Base-by-base conservation (phyloP, 2,113 vertebrate species). In the Sander vitreus region DNA sequence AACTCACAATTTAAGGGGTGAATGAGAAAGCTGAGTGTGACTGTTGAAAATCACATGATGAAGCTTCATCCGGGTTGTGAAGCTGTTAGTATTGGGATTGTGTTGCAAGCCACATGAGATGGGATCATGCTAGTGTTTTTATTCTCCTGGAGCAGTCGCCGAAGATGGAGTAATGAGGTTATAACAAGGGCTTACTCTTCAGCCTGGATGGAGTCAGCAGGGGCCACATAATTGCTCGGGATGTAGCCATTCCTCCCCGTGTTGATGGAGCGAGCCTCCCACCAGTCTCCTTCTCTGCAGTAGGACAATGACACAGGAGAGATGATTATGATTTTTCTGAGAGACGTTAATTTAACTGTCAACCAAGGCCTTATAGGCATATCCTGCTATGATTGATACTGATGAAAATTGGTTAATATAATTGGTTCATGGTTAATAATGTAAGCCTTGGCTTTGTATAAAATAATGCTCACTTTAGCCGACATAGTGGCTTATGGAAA, bases 201-300 rank as follows among this genome's bases (percentile, higher is more conserved):
- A 60, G 98, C 98, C 92, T 99, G 98, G 93, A 99, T 99, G 85
- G 98, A 99, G 94, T 99, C 98, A 58, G 98, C 98, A 76, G 98
- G 98, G 85, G 98, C 98, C 87, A 99, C 98, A 2, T 99, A 99
- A 95, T 99, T 99, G 92, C 98, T 99, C 58, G 98, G 98, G 93
- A 99, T 99, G 93, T 99, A 99, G 89, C 98, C 98, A 54, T 96
- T 99, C 94, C 97, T 98, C 91, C 97, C 98, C 0, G 97, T 99
- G 92, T 97, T 98, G 94, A 99, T 99, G 88, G 98, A 99, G 88
- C 97, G 96, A 72, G 98, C 98, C 96, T 99, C 98, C 98, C 98
- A 99, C 98, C 98, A 99, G 95, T 99, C 98, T 92, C 98, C 98
- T 94, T 99, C 98, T 90, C 98, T 99, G 92, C 85, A 88, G 72